phyloP scores from a whole-genome alignment of 1,140 invertebrate genomes.

The Neotoxoptera formosana region DNA sequence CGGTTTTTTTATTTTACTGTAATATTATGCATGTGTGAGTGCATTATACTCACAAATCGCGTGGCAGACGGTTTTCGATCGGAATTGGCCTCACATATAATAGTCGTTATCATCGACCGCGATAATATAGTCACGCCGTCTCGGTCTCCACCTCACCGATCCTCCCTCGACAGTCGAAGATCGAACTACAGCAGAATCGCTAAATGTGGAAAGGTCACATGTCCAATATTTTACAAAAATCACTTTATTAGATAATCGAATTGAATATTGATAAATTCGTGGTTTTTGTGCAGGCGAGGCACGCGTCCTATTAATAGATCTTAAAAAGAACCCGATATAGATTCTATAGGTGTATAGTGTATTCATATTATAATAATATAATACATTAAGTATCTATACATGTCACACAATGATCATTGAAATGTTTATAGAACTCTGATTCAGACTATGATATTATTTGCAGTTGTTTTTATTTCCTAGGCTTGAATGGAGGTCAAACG shows the following conservation, averaged over 20 bases:
- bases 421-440: not conserved
- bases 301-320: too few species aligned
- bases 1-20: conserved; percentile 13
- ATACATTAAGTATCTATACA: not conserved
- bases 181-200: too few species aligned
- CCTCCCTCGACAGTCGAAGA: too few species aligned
- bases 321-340: too few species aligned
- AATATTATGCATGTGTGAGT: not conserved
- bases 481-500: not conserved
- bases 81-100: conserved; percentile 18
- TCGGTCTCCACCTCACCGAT: not conserved
- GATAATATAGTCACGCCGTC: not conserved
- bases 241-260: too few species aligned
- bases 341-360: not conserved
- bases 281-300: too few species aligned
- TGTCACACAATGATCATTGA: not conserved
- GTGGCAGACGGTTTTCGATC: not conserved
- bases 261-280: too few species aligned
- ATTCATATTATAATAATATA: not conserved
- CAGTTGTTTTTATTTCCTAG: not conserved
- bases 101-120: not conserved
- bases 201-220: too few species aligned
- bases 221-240: too few species aligned
- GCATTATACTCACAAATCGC: not conserved
- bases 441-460: not conserved